Conservation (phyloP, 1,140 invertebrate genomes). For the Phymastichus coffea region DNA sequence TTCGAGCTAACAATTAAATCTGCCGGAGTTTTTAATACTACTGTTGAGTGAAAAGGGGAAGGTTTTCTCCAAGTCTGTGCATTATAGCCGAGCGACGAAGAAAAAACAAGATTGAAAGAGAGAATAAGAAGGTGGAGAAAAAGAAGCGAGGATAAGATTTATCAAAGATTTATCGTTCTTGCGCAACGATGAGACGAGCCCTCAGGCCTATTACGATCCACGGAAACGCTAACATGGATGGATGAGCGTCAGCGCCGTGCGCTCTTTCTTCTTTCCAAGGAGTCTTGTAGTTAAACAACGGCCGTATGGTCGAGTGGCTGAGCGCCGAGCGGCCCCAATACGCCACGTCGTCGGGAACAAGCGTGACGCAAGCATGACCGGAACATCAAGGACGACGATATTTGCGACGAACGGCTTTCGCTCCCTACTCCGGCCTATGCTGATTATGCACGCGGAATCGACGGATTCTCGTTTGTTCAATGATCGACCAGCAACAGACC, state of each 20-base stretch:
- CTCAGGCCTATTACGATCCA: neutral
- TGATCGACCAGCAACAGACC: too few species aligned
- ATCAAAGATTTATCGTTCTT: slow-evolving; percentile 22
- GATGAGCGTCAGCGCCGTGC: neutral
- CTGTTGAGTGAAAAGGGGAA: too few species aligned
- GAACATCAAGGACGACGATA: slow-evolving; percentile 1
- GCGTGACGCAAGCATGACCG: neutral
- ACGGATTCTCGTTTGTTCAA: too few species aligned
- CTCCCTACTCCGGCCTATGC: too few species aligned
- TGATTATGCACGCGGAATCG: too few species aligned
- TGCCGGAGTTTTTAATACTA: too few species aligned
- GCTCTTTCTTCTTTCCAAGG: neutral
- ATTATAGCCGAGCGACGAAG: too few species aligned
- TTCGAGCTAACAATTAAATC: neutral
- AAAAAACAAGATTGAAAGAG: too few species aligned
- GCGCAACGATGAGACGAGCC: neutral
- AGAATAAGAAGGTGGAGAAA: neutral
- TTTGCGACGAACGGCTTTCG: too few species aligned
- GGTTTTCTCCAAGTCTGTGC: too few species aligned
- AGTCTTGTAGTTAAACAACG: neutral
- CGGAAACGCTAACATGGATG: slow-evolving; percentile 6
- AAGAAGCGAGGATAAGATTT: slow-evolving; percentile 22
- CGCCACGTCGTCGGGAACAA: neutral
- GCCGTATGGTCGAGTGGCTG: neutral
- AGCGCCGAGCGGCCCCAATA: neutral